A percentile compares a stretch with the other conserved stretches of the same genome.
Evolutionary conservation across 2,888 invertebrate genomes (phyloP).

Genomic region (Archips crataeganus): DNA sequence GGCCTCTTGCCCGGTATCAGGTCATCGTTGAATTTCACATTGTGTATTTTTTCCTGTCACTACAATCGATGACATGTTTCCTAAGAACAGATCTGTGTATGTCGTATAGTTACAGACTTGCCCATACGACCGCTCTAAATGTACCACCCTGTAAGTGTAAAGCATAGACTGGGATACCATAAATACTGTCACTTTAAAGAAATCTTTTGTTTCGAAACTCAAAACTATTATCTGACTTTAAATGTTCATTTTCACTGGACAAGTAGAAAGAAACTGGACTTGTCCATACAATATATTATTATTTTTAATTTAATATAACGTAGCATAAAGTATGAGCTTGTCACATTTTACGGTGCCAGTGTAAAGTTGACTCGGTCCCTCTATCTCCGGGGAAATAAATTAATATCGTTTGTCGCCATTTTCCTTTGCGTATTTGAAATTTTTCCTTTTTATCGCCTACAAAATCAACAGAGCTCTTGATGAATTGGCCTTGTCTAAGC

Average conservation of each 20-base stretch:
- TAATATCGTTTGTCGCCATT: conserved; percentile 17
- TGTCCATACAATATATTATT: neutral
- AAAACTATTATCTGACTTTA: neutral
- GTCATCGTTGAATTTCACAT: too few relatives aligned
- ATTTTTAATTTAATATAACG: conserved; percentile 16
- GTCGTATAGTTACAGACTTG: too few relatives aligned
- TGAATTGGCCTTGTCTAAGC: neutral
- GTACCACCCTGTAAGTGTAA: too few relatives aligned
- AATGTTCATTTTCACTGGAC: neutral
- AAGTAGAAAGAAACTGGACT: neutral
- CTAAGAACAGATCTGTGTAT: too few relatives aligned
- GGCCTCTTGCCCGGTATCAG: too few relatives aligned
- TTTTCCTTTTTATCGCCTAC: conserved; percentile 1
- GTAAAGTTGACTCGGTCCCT: conserved; percentile 19
- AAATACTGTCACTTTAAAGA: too few relatives aligned
- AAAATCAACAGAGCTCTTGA: neutral
- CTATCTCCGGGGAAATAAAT: conserved; percentile 23
- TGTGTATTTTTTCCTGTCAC: too few relatives aligned
- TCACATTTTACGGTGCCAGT: conserved; percentile 12
- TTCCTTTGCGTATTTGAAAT: neutral
- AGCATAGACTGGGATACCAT: too few relatives aligned
- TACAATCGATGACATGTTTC: too few relatives aligned
- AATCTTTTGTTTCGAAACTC: too few relatives aligned
- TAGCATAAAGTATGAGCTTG: conserved; percentile 15
- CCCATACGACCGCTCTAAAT: too few relatives aligned